Conservation (phyloP, 2,113 vertebrate species). For the Hippolais icterina region DNA sequence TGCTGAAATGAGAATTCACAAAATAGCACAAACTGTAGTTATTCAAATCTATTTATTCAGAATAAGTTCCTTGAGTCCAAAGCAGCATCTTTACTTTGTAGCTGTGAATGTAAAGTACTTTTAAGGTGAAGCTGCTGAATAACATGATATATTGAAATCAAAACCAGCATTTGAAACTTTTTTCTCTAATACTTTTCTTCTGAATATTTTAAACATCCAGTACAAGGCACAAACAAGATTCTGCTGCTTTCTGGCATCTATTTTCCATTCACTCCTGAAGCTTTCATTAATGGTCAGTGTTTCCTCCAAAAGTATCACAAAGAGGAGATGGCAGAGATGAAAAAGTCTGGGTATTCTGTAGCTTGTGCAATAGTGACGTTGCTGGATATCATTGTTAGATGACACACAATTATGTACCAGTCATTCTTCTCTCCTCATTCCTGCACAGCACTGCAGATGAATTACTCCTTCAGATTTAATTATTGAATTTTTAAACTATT, state of each 20-base stretch:
- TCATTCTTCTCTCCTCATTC: not conserved
- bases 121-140: not conserved
- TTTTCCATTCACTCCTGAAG: not conserved
- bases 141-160: not conserved
- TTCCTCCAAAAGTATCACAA: not conserved
- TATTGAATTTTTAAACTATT: not conserved
- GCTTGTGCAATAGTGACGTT: not conserved
- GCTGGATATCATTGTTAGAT: not conserved
- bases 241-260: not conserved
- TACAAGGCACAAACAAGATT: not conserved
- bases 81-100: not conserved
- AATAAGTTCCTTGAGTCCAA: not conserved
- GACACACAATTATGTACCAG: not conserved
- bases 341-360: not conserved
- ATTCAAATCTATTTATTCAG: not conserved
- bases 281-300: not conserved
- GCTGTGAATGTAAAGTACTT: not conserved
- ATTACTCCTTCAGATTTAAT: not conserved
- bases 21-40: not conserved
- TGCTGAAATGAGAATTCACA: not conserved
- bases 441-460: not conserved
- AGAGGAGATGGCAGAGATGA: not conserved
- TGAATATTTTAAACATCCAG: not conserved
- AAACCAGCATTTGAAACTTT: not conserved
- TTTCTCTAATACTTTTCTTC: not conserved